These are phyloP conservation scores for Cladorhizidae sp. DNA, from an alignment of 37 sponge, comb jelly and placozoan species.

Conservation along the genomic window DNA sequence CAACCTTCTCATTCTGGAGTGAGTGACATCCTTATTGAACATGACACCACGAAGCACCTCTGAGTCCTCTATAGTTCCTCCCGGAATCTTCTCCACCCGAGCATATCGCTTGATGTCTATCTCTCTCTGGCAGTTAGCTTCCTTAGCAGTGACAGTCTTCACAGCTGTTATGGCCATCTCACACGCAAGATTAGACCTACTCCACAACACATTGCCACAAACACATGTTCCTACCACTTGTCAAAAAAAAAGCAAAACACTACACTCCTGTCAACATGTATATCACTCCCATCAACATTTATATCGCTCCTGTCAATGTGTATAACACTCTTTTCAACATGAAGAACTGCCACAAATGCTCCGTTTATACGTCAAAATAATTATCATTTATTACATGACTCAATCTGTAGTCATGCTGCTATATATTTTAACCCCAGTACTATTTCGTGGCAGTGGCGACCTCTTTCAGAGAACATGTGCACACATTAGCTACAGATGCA, in stretches of 20 bases:
- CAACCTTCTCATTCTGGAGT: conserved; percentile 93
- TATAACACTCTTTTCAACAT: no score
- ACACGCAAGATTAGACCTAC: conserved; percentile 87
- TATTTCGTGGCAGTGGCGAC: no score
- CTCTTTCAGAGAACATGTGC: no score
- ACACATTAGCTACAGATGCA: no score
- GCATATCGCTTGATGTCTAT: conserved; percentile 98
- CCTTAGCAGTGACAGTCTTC: conserved; percentile 75
- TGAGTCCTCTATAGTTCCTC: conserved; percentile 91
- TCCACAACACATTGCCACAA: conserved; percentile 1
- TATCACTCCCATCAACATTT: no score
- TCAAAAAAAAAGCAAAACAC: background rate
- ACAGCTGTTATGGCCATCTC: conserved; percentile 95
- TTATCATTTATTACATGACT: no score
- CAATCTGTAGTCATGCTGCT: no score
- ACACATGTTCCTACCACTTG: background rate
- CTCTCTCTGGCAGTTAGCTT: conserved; percentile 76
- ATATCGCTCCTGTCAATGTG: no score
- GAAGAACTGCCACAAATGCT: no score
- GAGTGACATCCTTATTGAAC: conserved; percentile 97
- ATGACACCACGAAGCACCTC: conserved; percentile 89
- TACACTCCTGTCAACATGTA: background rate
- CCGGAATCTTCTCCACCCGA: conserved; percentile 94
- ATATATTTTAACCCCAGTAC: no score
- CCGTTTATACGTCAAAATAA: no score